phyloP scores from a whole-genome alignment of 2,888 invertebrate species.

The Chrysolina haemoptera region DNA sequence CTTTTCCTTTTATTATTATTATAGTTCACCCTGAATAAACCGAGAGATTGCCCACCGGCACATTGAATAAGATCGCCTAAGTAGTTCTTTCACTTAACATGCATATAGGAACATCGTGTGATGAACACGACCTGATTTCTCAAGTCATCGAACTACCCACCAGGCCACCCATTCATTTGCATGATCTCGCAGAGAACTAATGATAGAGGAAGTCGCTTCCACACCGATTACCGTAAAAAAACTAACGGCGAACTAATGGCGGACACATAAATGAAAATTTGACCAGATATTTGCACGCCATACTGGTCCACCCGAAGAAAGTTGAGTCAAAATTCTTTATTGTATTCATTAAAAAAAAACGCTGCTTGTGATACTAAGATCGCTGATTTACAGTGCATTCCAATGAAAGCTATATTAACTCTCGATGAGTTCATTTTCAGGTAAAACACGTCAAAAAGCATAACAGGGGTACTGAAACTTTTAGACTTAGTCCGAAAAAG shows the following conservation, averaged over 20 bases:
- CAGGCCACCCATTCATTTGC: slow-evolving; percentile 8
- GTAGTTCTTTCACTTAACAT: neutral
- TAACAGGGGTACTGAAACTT: no score
- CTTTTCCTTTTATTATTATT: no score
- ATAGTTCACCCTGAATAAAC: no score
- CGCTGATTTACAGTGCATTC: no score
- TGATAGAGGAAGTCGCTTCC: slow-evolving; percentile 14
- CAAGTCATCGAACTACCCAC: slow-evolving; percentile 17
- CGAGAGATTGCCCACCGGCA: neutral
- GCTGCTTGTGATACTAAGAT: no score
- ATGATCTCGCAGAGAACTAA: neutral
- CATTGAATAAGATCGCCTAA: neutral
- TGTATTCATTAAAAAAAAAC: no score
- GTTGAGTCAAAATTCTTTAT: no score
- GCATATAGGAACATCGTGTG: neutral
- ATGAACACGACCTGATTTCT: slow-evolving; percentile 1
- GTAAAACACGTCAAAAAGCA: no score
- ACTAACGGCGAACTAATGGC: slow-evolving; percentile 13
- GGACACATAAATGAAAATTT: slow-evolving; percentile 7
- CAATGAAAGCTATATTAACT: no score
- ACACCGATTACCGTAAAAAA: neutral
- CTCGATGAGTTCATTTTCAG: no score
- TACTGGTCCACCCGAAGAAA: no score
- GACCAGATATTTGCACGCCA: neutral
- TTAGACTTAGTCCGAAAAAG: no score